A percentile compares a stretch with the other conserved stretches of the same genome.
phyloP scores from a whole-genome alignment of 2,797 vertebrate species.

The Threskiornis aethiopicus region DNA sequence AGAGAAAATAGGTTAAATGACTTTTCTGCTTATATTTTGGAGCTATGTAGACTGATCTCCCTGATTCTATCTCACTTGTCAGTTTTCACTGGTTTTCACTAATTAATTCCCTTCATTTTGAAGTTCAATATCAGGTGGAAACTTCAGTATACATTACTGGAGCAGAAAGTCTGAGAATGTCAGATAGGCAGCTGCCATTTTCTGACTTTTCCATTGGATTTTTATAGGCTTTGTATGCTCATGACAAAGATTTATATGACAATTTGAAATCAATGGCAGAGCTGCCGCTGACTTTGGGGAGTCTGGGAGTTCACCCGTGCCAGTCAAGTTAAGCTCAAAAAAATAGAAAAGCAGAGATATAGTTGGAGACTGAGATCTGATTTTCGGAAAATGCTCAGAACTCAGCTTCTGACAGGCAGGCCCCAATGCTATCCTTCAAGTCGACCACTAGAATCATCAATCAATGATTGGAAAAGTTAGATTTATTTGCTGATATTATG shows the following conservation, averaged over 20 bases:
- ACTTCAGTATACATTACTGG: background rate
- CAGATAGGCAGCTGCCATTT: background rate
- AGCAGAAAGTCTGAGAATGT: background rate
- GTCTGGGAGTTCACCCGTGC: background rate
- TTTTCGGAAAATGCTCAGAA: constrained; percentile 7
- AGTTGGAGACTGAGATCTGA: background rate
- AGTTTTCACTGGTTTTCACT: background rate
- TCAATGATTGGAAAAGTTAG: background rate
- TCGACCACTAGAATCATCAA: background rate
- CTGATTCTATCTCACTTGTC: background rate
- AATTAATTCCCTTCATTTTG: background rate
- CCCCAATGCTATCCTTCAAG: background rate
- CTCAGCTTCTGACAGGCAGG: background rate
- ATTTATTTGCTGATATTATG: background rate
- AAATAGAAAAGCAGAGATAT: background rate
- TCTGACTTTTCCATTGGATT: background rate
- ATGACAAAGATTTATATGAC: background rate
- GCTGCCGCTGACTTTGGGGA: background rate
- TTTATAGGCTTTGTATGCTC: background rate
- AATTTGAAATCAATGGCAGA: constrained; percentile 12
- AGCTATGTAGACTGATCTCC: background rate
- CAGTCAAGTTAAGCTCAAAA: background rate
- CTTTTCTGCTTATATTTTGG: background rate
- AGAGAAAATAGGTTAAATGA: background rate
- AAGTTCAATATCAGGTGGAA: background rate